phyloP scores from a whole-genome alignment of 2,113 vertebrate species.

The Poecilia latipinna region DNA sequence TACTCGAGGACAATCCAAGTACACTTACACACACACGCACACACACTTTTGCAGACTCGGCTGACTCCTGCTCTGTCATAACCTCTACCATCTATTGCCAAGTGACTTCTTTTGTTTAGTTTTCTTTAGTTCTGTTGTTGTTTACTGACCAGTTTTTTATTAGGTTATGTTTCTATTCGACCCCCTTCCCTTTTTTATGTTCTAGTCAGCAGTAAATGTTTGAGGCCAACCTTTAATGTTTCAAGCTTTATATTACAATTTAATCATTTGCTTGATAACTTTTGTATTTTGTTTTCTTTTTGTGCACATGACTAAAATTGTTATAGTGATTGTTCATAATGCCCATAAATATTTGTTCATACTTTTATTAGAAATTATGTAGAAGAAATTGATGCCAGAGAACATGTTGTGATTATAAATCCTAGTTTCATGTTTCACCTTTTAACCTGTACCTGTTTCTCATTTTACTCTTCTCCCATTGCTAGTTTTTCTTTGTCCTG shows the following conservation, averaged over 20 bases:
- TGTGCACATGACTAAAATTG: conserved; percentile 75
- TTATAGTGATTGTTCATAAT: conserved; percentile 72
- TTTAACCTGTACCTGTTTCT: conserved; percentile 73
- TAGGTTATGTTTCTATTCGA: conserved; percentile 70
- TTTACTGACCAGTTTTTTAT: conserved; percentile 79
- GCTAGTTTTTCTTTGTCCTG: conserved; percentile 99
- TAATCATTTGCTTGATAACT: conserved; percentile 72
- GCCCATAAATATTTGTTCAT: conserved; percentile 74
- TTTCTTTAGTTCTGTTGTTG: conserved; percentile 60
- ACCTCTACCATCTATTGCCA: conserved; percentile 75
- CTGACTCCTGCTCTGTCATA: conserved; percentile 79
- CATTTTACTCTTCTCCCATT: conserved; percentile 88
- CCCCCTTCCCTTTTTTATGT: conserved; percentile 66
- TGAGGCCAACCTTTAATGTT: conserved; percentile 78
- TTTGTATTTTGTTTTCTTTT: conserved; percentile 74
- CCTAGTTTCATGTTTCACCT: conserved; percentile 34
- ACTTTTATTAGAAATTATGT: conserved; percentile 74
- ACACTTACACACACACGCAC: conserved; percentile 25
- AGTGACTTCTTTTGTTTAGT: conserved; percentile 72
- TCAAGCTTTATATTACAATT: conserved; percentile 63
- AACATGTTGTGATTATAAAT: conserved; percentile 25
- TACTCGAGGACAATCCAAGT: conserved; percentile 58
- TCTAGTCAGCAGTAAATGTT: conserved; percentile 76
- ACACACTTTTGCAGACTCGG: conserved; percentile 63
- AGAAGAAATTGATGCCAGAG: conserved; percentile 70